Evolutionary conservation across 2,113 vertebrate genomes (phyloP).

Genomic region (Gallinago jamesoni): DNA sequence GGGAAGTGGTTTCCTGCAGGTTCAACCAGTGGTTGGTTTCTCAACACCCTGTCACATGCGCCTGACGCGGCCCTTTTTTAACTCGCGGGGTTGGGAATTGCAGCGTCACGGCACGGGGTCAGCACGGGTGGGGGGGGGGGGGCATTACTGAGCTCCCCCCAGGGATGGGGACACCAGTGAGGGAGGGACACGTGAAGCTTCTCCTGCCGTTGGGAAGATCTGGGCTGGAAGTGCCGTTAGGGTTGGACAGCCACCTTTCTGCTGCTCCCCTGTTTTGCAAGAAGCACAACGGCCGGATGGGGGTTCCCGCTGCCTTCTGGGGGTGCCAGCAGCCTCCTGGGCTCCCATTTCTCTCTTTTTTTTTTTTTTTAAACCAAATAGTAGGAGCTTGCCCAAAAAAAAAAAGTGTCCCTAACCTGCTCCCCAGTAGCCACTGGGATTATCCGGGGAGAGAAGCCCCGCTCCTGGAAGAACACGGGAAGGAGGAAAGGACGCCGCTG

Average conservation of each 20-base stretch:
- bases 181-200: rapidly evolving
- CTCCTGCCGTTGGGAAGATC: not conserved
- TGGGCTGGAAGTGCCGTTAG: rapidly evolving
- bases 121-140: not conserved
- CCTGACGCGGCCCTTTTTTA: not conserved
- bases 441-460: rapidly evolving
- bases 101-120: not conserved
- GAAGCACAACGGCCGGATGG: not conserved
- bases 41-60: not conserved
- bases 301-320: not conserved
- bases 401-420: not conserved
- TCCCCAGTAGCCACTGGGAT: not conserved
- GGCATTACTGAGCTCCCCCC: not conserved
- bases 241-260: rapidly evolving
- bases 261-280: not conserved
- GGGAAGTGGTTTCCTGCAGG: not conserved
- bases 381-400: rapidly evolving
- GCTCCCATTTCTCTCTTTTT: not conserved
- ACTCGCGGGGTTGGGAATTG: rapidly evolving
- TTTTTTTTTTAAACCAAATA: not conserved
- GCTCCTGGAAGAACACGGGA: not conserved
- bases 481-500: not conserved
- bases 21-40: not conserved
- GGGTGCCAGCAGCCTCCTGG: not conserved
- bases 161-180: rapidly evolving